Percentiles rank a stretch among this genome's conserved stretches.
These are phyloP conservation scores for Hemitrygon akajei DNA, from an alignment of 2,797 vertebrate genomes.

Conservation along the genomic window DNA sequence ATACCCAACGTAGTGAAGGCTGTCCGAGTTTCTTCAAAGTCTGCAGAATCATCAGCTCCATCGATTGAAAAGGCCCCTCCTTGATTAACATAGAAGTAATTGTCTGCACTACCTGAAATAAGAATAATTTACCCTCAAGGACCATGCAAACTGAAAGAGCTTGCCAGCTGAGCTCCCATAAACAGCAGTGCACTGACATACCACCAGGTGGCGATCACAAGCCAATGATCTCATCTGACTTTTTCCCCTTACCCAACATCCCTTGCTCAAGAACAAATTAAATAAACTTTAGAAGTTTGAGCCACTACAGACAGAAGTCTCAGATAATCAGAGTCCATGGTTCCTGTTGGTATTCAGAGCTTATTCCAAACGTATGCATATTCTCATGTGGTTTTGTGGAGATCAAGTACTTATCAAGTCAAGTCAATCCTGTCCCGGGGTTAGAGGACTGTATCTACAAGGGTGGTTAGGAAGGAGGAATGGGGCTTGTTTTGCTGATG, in stretches of 20 bases:
- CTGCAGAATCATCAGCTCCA: slow-evolving; percentile 51
- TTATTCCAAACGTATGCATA: background rate
- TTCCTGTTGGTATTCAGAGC: background rate
- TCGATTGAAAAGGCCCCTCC: slow-evolving; percentile 54
- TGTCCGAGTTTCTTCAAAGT: slow-evolving; percentile 61
- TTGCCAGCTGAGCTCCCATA: background rate
- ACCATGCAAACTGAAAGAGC: background rate
- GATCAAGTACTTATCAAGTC: background rate
- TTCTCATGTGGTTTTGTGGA: background rate
- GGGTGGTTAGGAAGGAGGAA: too few relatives aligned
- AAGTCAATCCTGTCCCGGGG: background rate
- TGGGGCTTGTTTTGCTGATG: too few relatives aligned
- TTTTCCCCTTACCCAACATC: background rate
- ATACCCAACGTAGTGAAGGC: slow-evolving; percentile 65
- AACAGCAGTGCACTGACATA: background rate
- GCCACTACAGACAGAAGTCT: background rate
- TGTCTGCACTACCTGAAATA: slow-evolving; percentile 55
- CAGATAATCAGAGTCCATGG: background rate
- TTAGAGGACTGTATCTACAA: too few relatives aligned
- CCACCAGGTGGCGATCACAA: background rate
- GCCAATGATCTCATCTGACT: background rate
- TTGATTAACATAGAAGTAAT: slow-evolving; percentile 65
- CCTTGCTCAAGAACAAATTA: background rate
- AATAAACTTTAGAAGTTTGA: background rate
- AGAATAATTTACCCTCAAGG: rapidly evolving